phyloP scores from a whole-genome alignment of 2,888 invertebrate species.

The Scaptomyza tumidula region DNA sequence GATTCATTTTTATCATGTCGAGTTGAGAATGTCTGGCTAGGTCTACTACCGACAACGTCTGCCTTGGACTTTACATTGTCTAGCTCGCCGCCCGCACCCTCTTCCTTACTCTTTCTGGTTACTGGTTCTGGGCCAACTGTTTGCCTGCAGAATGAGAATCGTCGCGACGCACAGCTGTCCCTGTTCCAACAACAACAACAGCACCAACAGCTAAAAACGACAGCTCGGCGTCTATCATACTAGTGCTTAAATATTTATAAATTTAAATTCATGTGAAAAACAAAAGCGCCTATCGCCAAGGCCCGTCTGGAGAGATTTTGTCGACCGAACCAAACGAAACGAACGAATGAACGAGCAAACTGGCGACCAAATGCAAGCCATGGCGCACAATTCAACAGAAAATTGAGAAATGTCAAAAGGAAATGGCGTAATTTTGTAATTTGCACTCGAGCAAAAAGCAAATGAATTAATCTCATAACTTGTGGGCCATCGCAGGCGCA shows the following conservation, averaged over 20 bases:
- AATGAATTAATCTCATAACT: constrained; percentile 75
- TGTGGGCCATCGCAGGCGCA: constrained; percentile 27
- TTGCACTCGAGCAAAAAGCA: constrained; percentile 75
- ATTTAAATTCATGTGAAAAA: constrained; percentile 76
- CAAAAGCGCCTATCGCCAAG: constrained; percentile 65
- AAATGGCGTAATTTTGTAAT: constrained; percentile 77
- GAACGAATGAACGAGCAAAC: neutral
- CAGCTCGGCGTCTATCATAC: constrained; percentile 56
- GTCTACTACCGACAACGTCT: constrained; percentile 19
- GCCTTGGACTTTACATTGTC: constrained; percentile 18
- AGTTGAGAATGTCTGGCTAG: constrained; percentile 53
- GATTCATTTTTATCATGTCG: constrained; percentile 77
- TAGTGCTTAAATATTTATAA: constrained; percentile 74
- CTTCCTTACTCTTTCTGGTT: neutral
- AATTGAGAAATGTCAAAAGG: constrained; percentile 76
- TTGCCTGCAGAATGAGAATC: constrained; percentile 42
- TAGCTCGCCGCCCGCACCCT: neutral
- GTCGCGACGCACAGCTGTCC: constrained; percentile 43
- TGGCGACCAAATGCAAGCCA: constrained; percentile 51
- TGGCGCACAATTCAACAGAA: constrained; percentile 67
- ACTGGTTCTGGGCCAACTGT: constrained; percentile 44
- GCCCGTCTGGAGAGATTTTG: constrained; percentile 13
- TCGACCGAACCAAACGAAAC: neutral
- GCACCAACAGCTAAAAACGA: constrained; percentile 2
- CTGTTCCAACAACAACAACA: constrained; percentile 6